A percentile compares a stretch with the other conserved stretches of the same genome.
Conservation (phyloP, 2,888 invertebrate species). For the Spisula subtruncata region DNA sequence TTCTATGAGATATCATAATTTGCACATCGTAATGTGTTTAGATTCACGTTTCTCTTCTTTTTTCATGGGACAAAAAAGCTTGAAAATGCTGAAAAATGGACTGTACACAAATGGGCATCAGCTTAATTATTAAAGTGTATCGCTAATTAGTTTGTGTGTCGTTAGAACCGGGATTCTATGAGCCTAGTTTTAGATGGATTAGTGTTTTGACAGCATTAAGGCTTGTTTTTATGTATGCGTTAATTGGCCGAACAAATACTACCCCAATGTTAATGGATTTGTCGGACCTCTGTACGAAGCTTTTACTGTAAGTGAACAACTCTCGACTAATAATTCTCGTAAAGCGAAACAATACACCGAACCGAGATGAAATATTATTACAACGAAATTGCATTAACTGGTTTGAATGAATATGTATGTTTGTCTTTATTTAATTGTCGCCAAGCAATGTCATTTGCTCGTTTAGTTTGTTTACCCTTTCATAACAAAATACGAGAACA, state of each 20-base stretch:
- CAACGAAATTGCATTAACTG: conserved; percentile 70
- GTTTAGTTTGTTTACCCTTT: conserved; percentile 48
- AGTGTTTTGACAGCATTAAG: conserved; percentile 27
- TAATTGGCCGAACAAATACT: conserved; percentile 4
- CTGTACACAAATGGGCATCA: background rate
- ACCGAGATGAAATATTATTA: conserved; percentile 59
- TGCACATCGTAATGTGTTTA: background rate
- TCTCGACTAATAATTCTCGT: conserved; percentile 35
- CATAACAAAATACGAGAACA: conserved; percentile 43
- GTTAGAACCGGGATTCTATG: background rate
- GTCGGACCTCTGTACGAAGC: conserved; percentile 37
- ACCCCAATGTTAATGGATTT: conserved; percentile 2
- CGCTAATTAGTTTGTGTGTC: conserved; percentile 16
- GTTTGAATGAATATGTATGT: conserved; percentile 55
- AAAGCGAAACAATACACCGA: conserved; percentile 52
- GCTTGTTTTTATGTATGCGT: conserved; percentile 13
- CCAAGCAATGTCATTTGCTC: conserved; percentile 45
- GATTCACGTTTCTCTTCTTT: background rate
- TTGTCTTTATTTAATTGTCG: conserved; percentile 65
- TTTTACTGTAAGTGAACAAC: conserved; percentile 50
- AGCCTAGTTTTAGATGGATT: background rate
- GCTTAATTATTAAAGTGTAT: conserved; percentile 31
- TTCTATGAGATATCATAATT: background rate
- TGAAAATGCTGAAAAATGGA: background rate
- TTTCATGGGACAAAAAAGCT: background rate